Evolutionary conservation across 23 tunicate species (phyloP), one percentile per base, ranked within the genome.

Genomic region (Styela plicata): DNA sequence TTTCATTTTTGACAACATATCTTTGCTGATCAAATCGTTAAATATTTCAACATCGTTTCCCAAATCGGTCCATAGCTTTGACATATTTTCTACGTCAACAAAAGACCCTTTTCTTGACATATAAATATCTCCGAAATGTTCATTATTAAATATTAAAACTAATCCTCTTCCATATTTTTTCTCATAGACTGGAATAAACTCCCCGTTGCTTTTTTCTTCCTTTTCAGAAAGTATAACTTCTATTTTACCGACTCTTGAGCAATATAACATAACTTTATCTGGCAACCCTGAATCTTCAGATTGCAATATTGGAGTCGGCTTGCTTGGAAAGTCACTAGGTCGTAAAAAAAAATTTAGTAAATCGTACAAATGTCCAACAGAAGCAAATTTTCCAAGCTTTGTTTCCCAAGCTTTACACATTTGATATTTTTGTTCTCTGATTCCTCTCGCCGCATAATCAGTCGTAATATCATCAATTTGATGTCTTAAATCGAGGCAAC

Each of bases 71-170:
- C 77, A 71, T 3, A 71, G 37, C 26, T 29, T 27, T 32, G 3
- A 13, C 77, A 71, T 71, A 36, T 71, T 71, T 71, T 31, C 77
- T 3, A 71, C 77, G 37, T 71, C 77, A 71, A 71, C 35, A 2
- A 3, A 3, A 3, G 77, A 26, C 13, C 34, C 77, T 17, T 30
- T 31, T 33, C 77, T 33, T 3, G 36, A 34, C 5, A 7, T 30
- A 32, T 28, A 32, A 21, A 16, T 71, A 2, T 5, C 24, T 3
- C 18, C 16, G 17, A 28, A 28, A 36, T 28, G 13, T 71, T 33
- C 23, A 32, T 71, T 71, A 34, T 71, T 71, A 36, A 71, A 71
- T 27, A 71, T 71, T 2, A 71, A 16, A 34, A 71, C 77, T 17
- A 18, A 2, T 5, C 34, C 34, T 21, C 7, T 26, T 32, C 36